Percentiles rank a stretch among this genome's conserved stretches.
phyloP scores from a whole-genome alignment of 2,113 vertebrate genomes.

The Amblyopsis rosae region DNA sequence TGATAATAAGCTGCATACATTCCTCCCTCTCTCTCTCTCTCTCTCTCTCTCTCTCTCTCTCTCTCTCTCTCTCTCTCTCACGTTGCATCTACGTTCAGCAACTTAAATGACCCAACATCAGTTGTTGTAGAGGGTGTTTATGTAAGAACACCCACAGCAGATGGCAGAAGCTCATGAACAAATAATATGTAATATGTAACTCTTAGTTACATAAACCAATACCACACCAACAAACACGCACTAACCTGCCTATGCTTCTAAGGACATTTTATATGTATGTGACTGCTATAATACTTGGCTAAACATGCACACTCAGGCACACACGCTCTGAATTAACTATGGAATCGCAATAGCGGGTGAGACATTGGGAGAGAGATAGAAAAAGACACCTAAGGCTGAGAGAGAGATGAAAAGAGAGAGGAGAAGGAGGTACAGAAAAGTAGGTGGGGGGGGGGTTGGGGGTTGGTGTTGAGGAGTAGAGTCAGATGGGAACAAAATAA shows the following conservation, averaged over 20 bases:
- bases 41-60: background rate
- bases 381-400: slow-evolving; percentile 11
- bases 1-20: slow-evolving; percentile 49
- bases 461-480: slow-evolving; percentile 62
- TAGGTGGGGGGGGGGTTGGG: slow-evolving; percentile 28
- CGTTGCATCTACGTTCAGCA: background rate
- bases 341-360: slow-evolving; percentile 11
- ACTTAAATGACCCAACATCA: background rate
- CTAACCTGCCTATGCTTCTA: slow-evolving; percentile 42
- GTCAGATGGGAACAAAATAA: slow-evolving; percentile 47
- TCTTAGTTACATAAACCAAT: slow-evolving; percentile 39
- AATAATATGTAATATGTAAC: slow-evolving; percentile 35
- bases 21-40: slow-evolving; percentile 31
- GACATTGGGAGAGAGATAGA: background rate
- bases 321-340: slow-evolving; percentile 18
- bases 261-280: slow-evolving; percentile 44
- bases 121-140: background rate
- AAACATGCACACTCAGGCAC: slow-evolving; percentile 37
- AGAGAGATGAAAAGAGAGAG: slow-evolving; percentile 13
- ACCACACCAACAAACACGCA: slow-evolving; percentile 47
- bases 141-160: slow-evolving; percentile 42
- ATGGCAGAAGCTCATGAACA: background rate
- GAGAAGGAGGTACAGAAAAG: slow-evolving; percentile 15
- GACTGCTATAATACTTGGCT: background rate
- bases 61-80: slow-evolving; percentile 9